Conservation (phyloP, 2,888 invertebrate genomes). For the Octonoba sinensis region DNA sequence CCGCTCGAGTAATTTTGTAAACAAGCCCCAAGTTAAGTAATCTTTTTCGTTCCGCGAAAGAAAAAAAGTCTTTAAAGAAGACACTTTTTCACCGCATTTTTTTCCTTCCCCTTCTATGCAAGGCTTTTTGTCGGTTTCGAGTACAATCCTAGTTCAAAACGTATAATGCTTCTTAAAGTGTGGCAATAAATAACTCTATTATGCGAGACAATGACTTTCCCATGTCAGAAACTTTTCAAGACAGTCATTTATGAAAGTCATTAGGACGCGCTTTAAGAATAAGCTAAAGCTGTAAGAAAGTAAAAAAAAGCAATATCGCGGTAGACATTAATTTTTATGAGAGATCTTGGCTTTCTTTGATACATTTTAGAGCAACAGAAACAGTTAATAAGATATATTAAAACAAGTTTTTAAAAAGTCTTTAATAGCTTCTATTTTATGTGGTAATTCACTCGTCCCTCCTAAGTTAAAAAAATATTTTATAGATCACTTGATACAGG, state of each 20-base stretch:
- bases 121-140: constrained; percentile 35
- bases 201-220: constrained; percentile 54
- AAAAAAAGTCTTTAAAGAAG: no score
- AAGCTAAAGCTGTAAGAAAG: constrained; percentile 11
- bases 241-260: constrained; percentile 40
- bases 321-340: constrained; percentile 10
- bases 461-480: no score
- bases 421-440: not conserved
- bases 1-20: not conserved
- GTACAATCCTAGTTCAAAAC: constrained; percentile 24
- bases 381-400: not conserved
- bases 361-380: not conserved
- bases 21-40: not conserved
- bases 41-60: no score
- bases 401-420: not conserved
- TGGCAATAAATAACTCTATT: constrained; percentile 55
- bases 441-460: not conserved
- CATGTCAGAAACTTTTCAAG: constrained; percentile 46
- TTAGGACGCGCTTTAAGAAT: constrained; percentile 24
- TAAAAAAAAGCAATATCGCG: not conserved
- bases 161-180: constrained; percentile 57
- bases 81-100: not conserved
- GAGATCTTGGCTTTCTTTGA: not conserved
- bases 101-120: not conserved
- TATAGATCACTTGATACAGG: no score